Conservation (phyloP, 2,113 vertebrate genomes). For the Heterocephalus glaber region DNA sequence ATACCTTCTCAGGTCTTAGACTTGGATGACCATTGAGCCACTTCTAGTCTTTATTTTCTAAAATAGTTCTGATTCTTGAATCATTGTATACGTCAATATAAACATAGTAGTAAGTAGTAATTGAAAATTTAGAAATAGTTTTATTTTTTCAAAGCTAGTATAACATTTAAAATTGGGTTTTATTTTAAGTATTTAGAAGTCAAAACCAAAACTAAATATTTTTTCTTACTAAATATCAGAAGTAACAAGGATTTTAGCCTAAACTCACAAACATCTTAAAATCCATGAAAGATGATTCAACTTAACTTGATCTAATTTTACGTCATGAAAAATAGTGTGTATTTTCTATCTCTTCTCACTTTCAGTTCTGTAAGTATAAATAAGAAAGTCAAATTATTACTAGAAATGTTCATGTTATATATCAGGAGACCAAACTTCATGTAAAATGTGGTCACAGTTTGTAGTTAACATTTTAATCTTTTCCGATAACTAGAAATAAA, state of each 20-base stretch:
- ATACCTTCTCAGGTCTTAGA: neutral
- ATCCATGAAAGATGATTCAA: neutral
- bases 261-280: conserved; percentile 8
- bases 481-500: conserved; percentile 34
- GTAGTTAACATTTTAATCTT: neutral
- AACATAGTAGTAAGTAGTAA: neutral
- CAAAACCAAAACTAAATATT: neutral
- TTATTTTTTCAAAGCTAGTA: conserved; percentile 18
- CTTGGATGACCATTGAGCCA: neutral
- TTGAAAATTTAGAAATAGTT: neutral
- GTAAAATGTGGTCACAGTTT: conserved; percentile 29
- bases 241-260: conserved; percentile 9
- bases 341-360: neutral
- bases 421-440: neutral
- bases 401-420: neutral
- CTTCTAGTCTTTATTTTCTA: conserved; percentile 51
- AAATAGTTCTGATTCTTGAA: conserved; percentile 22
- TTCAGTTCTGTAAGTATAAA: conserved; percentile 45
- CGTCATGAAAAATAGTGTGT: neutral
- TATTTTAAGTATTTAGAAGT: conserved; percentile 40
- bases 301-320: conserved; percentile 14
- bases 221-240: conserved; percentile 21
- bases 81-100: neutral
- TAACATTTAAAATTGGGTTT: neutral
- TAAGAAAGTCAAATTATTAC: conserved; percentile 40